Evolutionary conservation across 2,113 vertebrate species (phyloP).

Genomic region (Cisticola juncidis): DNA sequence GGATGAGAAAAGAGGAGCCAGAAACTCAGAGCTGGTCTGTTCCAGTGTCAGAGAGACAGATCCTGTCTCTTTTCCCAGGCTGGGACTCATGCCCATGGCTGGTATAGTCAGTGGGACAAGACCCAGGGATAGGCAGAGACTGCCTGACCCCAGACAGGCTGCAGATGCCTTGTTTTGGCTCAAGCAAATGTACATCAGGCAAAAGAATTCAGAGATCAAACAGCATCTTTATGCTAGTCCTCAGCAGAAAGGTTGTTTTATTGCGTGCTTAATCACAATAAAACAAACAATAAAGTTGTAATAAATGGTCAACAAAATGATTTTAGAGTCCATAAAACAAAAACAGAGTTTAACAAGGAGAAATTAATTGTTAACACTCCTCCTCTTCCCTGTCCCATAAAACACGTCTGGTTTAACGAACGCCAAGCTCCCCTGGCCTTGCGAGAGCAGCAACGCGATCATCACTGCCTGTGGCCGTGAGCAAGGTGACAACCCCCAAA

Average conservation of each 20-base stretch:
- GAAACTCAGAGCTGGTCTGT: not conserved
- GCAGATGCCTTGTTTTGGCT: not conserved
- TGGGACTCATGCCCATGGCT: not conserved
- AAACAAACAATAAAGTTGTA: conserved; percentile 24
- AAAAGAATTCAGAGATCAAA: not conserved
- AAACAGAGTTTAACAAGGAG: not conserved
- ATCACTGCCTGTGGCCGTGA: rapidly evolving
- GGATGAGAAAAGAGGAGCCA: not conserved
- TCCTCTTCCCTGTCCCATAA: not conserved
- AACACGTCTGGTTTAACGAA: not conserved
- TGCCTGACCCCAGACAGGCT: rapidly evolving
- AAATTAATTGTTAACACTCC: not conserved
- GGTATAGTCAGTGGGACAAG: not conserved
- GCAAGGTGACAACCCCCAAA: not conserved
- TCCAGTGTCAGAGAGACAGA: not conserved
- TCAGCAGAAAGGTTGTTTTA: conserved; percentile 10
- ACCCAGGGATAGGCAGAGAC: not conserved
- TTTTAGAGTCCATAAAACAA: conserved; percentile 30
- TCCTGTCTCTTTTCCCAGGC: not conserved
- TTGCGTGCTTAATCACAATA: not conserved
- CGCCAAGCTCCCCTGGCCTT: not conserved
- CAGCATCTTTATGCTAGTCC: not conserved
- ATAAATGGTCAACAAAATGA: conserved; percentile 1
- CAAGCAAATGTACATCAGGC: not conserved
- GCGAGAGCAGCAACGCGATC: rapidly evolving